Evolutionary conservation across 2,113 vertebrate genomes (phyloP).

Genomic region (Regulus satrapa): DNA sequence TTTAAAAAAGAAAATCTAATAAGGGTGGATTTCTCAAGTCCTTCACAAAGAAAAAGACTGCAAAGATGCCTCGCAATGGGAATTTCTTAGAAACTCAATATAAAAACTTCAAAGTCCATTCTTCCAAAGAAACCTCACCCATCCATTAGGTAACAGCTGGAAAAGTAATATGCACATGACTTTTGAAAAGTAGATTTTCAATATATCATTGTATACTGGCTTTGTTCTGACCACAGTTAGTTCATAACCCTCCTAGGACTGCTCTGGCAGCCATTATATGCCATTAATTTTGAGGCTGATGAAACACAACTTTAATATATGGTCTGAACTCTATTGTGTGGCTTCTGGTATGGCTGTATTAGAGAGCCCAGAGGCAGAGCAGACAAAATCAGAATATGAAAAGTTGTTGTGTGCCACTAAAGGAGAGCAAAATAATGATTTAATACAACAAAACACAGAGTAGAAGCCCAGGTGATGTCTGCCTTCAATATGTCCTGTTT

Average conservation of each 20-base stretch:
- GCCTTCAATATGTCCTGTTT: background rate
- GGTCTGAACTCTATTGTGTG: rapidly evolving
- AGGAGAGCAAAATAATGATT: background rate
- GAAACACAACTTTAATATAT: background rate
- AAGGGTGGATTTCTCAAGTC: background rate
- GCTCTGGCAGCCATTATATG: background rate
- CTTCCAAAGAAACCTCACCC: background rate
- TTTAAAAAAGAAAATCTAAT: background rate
- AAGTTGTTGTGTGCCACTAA: background rate
- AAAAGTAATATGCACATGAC: background rate
- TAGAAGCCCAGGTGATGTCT: background rate
- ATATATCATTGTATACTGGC: background rate
- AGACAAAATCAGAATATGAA: background rate
- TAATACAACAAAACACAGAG: background rate
- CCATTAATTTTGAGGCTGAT: background rate
- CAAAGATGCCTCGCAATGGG: rapidly evolving
- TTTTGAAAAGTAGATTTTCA: background rate
- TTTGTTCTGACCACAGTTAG: background rate
- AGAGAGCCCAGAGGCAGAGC: background rate
- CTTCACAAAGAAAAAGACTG: background rate
- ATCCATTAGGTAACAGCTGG: background rate
- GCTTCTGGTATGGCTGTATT: background rate
- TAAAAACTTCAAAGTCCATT: background rate
- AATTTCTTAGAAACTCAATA: background rate
- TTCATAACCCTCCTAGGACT: background rate